Evolutionary conservation across 2,797 vertebrate genomes (phyloP).

Genomic region (Pseudomugil tenellus): DNA sequence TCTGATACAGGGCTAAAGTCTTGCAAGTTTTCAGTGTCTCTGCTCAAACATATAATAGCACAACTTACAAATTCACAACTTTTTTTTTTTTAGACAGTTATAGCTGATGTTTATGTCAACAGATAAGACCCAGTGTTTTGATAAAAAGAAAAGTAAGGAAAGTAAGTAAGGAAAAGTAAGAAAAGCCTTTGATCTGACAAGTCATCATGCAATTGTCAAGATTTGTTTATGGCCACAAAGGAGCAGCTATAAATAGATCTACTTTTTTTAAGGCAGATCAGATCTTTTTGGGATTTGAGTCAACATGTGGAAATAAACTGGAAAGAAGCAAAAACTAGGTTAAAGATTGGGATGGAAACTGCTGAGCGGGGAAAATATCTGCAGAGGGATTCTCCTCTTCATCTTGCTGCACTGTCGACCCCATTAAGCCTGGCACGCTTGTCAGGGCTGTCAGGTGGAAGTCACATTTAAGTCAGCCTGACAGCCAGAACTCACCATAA

Average conservation of each 20-base stretch:
- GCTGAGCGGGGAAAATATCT: constrained; percentile 59
- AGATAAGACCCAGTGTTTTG: too few relatives aligned
- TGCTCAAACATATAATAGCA: too few relatives aligned
- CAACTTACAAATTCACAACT: not conserved
- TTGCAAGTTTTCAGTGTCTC: too few relatives aligned
- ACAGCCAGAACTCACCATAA: constrained; percentile 64
- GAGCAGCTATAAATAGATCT: constrained; percentile 45
- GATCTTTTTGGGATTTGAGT: constrained; percentile 37
- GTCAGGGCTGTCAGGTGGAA: constrained; percentile 66
- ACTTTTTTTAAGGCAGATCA: constrained; percentile 38
- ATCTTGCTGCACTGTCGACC: constrained; percentile 50
- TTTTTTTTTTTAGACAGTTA: not conserved
- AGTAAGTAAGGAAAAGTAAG: constrained; percentile 1
- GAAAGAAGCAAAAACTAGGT: constrained; percentile 51
- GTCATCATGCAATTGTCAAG: constrained; percentile 43
- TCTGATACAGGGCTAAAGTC: too few relatives aligned
- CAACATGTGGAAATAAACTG: constrained; percentile 35
- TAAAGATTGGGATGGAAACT: constrained; percentile 44
- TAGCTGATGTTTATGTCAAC: not conserved
- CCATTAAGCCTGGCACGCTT: constrained; percentile 63
- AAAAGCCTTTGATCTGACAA: not conserved
- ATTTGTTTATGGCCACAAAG: constrained; percentile 44
- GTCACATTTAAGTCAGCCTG: constrained; percentile 51
- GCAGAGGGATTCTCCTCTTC: constrained; percentile 52
- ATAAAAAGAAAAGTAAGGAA: constrained; percentile 7